These are phyloP conservation scores for Cerceris ruficornis DNA, from an alignment of 2,888 invertebrate genomes.

Conservation along the genomic window DNA sequence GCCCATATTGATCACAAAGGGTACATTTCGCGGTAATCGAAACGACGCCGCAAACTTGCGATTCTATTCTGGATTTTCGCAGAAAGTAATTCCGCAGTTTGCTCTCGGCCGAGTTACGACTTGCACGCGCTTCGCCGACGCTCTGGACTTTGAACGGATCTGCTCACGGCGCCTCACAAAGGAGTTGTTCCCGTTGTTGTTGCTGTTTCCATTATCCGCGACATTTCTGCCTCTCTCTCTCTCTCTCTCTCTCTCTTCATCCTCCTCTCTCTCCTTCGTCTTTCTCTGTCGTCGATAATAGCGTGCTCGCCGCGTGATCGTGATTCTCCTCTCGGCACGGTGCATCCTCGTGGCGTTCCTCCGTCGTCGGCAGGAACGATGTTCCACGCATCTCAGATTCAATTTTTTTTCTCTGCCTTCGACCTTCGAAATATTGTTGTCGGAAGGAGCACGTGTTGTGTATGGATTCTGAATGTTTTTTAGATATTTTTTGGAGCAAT, in stretches of 20 bases:
- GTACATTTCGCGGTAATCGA: conserved; percentile 27
- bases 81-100: conserved; percentile 29
- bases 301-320: conserved; percentile 54
- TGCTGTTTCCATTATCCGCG: conserved; percentile 40
- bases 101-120: conserved; percentile 21
- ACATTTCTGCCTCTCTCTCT: conserved; percentile 12
- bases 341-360: no score
- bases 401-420: no score
- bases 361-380: no score
- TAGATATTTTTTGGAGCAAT: no score
- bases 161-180: conserved; percentile 14
- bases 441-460: no score
- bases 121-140: conserved; percentile 10
- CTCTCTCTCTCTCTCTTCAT: not conserved
- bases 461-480: no score
- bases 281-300: conserved; percentile 18
- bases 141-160: conserved; percentile 38
- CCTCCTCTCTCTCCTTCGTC: no score
- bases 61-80: conserved; percentile 20
- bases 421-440: no score
- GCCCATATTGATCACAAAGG: no score
- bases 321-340: conserved; percentile 33
- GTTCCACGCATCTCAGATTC: no score
- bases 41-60: conserved; percentile 37
- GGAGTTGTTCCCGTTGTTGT: conserved; percentile 34